phyloP scores from a whole-genome alignment of 2,888 invertebrate species.

The Drosophila limbata region DNA sequence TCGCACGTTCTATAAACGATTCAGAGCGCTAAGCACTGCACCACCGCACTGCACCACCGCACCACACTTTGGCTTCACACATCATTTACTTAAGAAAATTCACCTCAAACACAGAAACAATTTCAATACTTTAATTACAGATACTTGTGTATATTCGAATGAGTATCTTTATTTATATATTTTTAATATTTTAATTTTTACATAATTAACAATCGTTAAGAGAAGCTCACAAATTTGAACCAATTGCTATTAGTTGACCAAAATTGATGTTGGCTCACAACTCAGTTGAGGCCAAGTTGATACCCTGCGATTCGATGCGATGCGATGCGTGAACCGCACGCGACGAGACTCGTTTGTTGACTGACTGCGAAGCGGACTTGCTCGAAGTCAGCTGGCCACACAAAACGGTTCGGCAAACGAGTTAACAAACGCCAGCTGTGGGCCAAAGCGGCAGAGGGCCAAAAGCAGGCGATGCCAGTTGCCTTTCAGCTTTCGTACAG shows the following conservation, averaged over 20 bases:
- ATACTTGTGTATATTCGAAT: conserved; percentile 13
- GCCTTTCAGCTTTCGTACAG: conserved; percentile 18
- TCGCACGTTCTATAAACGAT: conserved; percentile 67
- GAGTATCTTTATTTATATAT: conserved; percentile 8
- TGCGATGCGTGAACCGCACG: conserved; percentile 56
- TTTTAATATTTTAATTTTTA: conserved; percentile 27
- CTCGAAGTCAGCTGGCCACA: conserved; percentile 46
- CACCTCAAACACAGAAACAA: conserved; percentile 16
- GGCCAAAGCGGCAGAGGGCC: not conserved
- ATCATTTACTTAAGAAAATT: conserved; percentile 18
- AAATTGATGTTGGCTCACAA: conserved; percentile 20
- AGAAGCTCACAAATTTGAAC: conserved; percentile 38
- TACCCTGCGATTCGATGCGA: conserved; percentile 23
- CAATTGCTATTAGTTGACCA: no score
- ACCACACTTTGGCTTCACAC: conserved; percentile 31
- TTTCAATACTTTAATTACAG: conserved; percentile 5
- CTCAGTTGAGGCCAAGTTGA: conserved; percentile 23
- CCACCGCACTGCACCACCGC: conserved; percentile 41
- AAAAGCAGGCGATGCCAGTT: not conserved
- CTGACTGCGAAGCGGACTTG: conserved; percentile 48
- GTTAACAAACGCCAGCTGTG: conserved; percentile 32
- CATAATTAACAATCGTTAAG: conserved; percentile 43
- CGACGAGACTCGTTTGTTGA: conserved; percentile 67
- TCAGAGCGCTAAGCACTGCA: conserved; percentile 48
- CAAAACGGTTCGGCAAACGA: conserved; percentile 41